These are phyloP conservation scores for Bombyx mori DNA, from an alignment of 1,140 invertebrate species.

Conservation along the genomic window DNA sequence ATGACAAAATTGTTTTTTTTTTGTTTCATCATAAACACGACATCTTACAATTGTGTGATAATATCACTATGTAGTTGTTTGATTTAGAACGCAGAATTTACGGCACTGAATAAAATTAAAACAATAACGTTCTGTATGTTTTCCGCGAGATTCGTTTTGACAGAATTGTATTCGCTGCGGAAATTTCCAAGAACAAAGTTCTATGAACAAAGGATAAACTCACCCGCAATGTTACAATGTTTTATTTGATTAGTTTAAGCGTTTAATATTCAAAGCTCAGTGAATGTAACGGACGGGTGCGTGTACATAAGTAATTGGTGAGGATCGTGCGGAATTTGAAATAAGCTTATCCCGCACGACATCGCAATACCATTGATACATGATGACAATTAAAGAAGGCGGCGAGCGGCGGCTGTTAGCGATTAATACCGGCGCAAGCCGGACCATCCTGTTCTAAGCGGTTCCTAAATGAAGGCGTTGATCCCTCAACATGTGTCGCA, in stretches of 20 bases:
- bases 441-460: constrained; percentile 29
- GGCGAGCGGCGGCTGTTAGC: constrained; percentile 28
- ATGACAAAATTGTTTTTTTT: too few species aligned
- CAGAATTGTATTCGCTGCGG: too few species aligned
- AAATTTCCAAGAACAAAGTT: too few species aligned
- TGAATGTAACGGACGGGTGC: constrained; percentile 11
- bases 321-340: constrained; percentile 20
- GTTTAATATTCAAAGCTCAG: constrained; percentile 18
- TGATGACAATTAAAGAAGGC: constrained; percentile 10
- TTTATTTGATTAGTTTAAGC: neutral
- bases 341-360: constrained; percentile 23
- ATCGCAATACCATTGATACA: constrained; percentile 11
- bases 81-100: too few species aligned
- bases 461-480: constrained; percentile 30
- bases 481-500: constrained; percentile 17
- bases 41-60: too few species aligned
- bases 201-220: too few species aligned
- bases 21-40: too few species aligned
- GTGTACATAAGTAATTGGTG: constrained; percentile 11
- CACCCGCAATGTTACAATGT: too few species aligned
- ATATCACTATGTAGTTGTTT: too few species aligned
- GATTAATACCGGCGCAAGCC: constrained; percentile 25
- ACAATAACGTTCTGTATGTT: too few species aligned
- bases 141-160: too few species aligned
- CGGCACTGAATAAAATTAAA: too few species aligned